A percentile compares a stretch with the other conserved stretches of the same genome.
phyloP scores from a whole-genome alignment of 2,888 invertebrate genomes.

The Megaustenia siamemsis region DNA sequence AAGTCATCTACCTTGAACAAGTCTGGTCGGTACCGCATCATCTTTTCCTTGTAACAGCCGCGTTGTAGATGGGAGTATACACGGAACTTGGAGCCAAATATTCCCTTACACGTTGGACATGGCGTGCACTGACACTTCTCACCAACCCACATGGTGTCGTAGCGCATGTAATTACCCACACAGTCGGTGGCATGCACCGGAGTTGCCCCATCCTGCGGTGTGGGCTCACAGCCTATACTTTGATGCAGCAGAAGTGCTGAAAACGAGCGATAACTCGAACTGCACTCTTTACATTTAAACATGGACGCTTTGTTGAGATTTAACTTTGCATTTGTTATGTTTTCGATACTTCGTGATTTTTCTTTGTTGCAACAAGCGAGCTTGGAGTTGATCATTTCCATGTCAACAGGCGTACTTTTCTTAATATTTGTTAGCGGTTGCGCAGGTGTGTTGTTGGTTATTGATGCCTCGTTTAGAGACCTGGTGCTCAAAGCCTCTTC shows the following conservation, averaged over 20 bases:
- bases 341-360: background rate
- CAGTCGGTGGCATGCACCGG: constrained; percentile 26
- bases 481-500: background rate
- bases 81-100: constrained; percentile 30
- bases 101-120: constrained; percentile 28
- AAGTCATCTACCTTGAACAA: background rate
- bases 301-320: background rate
- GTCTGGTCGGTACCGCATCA: background rate
- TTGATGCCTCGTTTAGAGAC: background rate
- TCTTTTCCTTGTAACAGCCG: constrained; percentile 7
- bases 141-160: background rate
- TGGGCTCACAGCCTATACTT: background rate
- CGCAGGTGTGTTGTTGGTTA: background rate
- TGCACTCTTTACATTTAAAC: constrained; percentile 24
- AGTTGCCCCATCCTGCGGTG: background rate
- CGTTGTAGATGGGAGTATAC: constrained; percentile 30
- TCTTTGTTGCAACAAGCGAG: background rate
- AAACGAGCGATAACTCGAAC: background rate
- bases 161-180: constrained; percentile 15
- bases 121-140: constrained; percentile 32
- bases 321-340: background rate
- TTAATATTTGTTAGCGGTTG: background rate
- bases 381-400: background rate
- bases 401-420: background rate
- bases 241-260: constrained; percentile 20